Evolutionary conservation across 2,113 vertebrate genomes (phyloP).

Genomic region (Maccullochella peelii): DNA sequence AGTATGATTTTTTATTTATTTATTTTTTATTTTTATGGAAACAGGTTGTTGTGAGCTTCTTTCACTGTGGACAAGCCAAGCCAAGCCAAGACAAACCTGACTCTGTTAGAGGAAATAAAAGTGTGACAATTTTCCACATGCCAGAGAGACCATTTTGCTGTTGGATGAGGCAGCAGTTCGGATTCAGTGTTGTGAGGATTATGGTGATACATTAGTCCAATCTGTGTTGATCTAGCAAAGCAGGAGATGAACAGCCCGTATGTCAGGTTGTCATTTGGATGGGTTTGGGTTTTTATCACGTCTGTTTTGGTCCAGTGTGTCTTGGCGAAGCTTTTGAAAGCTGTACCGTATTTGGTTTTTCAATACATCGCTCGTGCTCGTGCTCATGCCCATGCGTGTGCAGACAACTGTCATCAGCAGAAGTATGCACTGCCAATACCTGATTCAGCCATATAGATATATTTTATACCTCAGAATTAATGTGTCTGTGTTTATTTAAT

Average conservation of each 20-base stretch:
- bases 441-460: conserved; percentile 28
- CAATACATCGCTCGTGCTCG: conserved; percentile 32
- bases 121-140: conserved; percentile 45
- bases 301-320: conserved; percentile 59
- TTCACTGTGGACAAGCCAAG: conserved; percentile 33
- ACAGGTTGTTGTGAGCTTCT: conserved; percentile 39
- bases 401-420: conserved; percentile 47
- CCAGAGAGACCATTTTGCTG: conserved; percentile 48
- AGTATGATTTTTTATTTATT: conserved; percentile 23
- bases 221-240: conserved; percentile 76
- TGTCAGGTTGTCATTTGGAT: conserved; percentile 66
- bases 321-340: conserved; percentile 59
- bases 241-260: conserved; percentile 69
- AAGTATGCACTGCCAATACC: conserved; percentile 31
- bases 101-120: conserved; percentile 54
- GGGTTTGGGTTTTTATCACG: conserved; percentile 56
- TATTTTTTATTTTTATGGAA: no score
- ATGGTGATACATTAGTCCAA: conserved; percentile 65
- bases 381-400: conserved; percentile 13
- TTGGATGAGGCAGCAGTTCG: conserved; percentile 45
- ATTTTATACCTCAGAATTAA: conserved; percentile 10
- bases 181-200: conserved; percentile 66
- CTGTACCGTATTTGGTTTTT: conserved; percentile 55
- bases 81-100: conserved; percentile 60
- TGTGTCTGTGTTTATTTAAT: conserved; percentile 28